phyloP scores from a whole-genome alignment of 2,797 vertebrate genomes.

The Hozukius guyotensis region DNA sequence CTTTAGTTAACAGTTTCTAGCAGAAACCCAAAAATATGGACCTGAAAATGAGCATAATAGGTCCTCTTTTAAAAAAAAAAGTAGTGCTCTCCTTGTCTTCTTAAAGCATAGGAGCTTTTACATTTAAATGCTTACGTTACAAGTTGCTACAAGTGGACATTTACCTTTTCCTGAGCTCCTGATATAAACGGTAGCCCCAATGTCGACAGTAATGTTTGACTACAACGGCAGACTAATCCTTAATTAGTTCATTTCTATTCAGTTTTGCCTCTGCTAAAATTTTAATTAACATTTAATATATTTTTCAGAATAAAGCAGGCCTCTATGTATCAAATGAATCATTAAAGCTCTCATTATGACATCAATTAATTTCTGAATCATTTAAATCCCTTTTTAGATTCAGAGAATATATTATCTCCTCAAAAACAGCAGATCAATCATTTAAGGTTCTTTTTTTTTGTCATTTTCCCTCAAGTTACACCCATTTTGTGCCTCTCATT shows the following conservation, averaged over 20 bases:
- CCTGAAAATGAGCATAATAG: too few species aligned
- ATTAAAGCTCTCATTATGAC: background rate
- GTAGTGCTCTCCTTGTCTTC: background rate
- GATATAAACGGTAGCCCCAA: background rate
- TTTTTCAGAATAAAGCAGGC: background rate
- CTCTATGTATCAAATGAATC: background rate
- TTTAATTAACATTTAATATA: constrained; percentile 1
- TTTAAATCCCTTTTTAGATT: background rate
- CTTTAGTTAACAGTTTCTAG: accelerated
- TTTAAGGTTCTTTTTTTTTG: background rate
- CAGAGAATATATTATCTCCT: background rate
- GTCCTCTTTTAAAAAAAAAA: too few species aligned
- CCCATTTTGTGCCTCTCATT: background rate
- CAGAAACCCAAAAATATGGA: too few species aligned
- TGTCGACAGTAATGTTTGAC: background rate
- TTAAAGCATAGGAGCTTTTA: background rate
- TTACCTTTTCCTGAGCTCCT: background rate
- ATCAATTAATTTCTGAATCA: constrained; percentile 11
- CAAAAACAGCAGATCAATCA: background rate
- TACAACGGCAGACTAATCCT: background rate
- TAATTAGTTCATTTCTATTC: constrained; percentile 16
- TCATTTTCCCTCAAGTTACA: background rate
- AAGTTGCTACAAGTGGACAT: background rate
- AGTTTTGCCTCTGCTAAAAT: background rate
- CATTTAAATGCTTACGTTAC: background rate